Percentiles rank a stretch among this genome's conserved stretches.
Conservation (phyloP, 2,888 invertebrate species). For the Dasysyrphus albostriatus region DNA sequence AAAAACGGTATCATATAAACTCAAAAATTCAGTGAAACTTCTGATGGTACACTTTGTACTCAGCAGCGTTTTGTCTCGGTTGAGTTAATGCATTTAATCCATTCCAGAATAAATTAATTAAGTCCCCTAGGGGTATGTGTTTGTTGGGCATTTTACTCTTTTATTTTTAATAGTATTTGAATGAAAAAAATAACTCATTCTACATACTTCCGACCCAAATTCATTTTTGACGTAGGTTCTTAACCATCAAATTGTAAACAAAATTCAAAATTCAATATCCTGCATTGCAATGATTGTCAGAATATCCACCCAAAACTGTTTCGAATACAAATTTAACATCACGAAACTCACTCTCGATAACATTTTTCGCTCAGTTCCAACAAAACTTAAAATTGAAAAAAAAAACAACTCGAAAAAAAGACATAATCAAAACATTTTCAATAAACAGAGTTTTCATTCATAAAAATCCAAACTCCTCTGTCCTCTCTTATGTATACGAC, state of each 20-base stretch:
- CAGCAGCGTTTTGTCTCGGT: too few species aligned
- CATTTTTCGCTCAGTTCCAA: slow-evolving; percentile 60
- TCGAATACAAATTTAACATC: not conserved
- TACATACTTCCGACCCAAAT: not conserved
- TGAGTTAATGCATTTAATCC: too few species aligned
- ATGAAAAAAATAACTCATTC: not conserved
- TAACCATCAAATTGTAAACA: not conserved
- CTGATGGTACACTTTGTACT: too few species aligned
- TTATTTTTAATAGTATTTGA: not conserved
- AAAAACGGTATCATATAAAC: too few species aligned
- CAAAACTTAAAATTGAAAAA: slow-evolving; percentile 17
- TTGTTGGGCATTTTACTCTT: not conserved
- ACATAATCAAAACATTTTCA: not conserved
- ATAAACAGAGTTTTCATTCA: slow-evolving; percentile 63
- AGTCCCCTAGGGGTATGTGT: too few species aligned
- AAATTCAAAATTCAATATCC: not conserved
- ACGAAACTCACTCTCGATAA: not conserved
- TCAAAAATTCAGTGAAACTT: too few species aligned
- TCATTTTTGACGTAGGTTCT: not conserved
- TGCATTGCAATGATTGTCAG: not conserved
- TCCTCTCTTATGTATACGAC: slow-evolving; percentile 2
- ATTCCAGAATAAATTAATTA: too few species aligned
- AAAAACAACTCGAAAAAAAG: not conserved
- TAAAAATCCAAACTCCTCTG: slow-evolving; percentile 26
- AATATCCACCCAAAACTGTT: not conserved